Evolutionary conservation across 2,113 vertebrate genomes (phyloP), one percentile per base, ranked within the genome.

Genomic region (Colistium nudipinnis): DNA sequence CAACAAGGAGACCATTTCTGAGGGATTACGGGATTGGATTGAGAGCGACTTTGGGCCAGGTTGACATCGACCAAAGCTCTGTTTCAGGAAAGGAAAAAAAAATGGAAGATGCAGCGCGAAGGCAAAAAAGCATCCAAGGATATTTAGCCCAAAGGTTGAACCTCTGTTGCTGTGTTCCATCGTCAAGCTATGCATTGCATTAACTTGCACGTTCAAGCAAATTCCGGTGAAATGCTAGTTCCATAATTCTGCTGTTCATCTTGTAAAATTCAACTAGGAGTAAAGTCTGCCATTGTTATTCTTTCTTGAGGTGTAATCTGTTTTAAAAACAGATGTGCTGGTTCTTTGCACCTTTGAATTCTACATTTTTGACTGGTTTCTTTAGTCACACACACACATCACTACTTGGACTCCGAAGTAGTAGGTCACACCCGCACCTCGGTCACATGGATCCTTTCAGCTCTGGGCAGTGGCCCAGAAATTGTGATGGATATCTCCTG

Each of bases 371-470:
- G 13, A 36, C 39, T 24, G 14, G 12, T 20, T n/a, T 7, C 17
- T 53, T 25, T 28, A 27, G 27, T 24, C 17, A 20, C 7, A 9
- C 10, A 28, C 27, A 55, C 52, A 9, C 9, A 6, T 4, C 5
- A 1, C 38, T 39, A 48, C 53, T 47, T 47, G 19, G 11, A 30
- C 28, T 56, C n/a, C 28, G 14, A 61, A 35, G 19, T 63, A 67
- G 66, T 76, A 70, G 77, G 51, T 74, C 70, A 73, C 48, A 45
- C 36, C 76, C 63, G 61, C 41, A 62, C 69, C 70, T 86, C 74
- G 70, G 70, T 89, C 77, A 71, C 81, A 70, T 20, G 44, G 36
- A 72, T 51, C 6, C 61, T 67, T 78, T 86, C 44, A 60, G 77
- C 64, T 70, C 33, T 67, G 57, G 45, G 69, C 68, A 78, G 17